Evolutionary conservation across 2,113 vertebrate genomes (phyloP).

Genomic region (Rhizomys pruinosus): DNA sequence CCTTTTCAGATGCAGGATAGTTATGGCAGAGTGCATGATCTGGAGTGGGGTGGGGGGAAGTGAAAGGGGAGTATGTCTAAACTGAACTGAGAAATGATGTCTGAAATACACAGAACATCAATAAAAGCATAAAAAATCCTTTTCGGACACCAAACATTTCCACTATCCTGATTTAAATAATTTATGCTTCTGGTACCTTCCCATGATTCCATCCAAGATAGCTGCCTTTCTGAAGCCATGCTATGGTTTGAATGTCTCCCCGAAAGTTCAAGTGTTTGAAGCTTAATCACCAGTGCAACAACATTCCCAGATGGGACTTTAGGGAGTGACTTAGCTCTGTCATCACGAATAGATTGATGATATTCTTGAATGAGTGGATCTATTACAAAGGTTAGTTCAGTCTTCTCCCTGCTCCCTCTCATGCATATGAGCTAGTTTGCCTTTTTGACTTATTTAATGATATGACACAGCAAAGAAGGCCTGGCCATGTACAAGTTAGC

Average conservation of each 20-base stretch:
- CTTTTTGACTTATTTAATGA: neutral
- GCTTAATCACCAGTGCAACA: neutral
- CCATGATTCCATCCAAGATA: neutral
- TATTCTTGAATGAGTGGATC: neutral
- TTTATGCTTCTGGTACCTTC: neutral
- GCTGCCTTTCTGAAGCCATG: neutral
- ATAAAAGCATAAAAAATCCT: too few relatives aligned
- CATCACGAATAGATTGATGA: neutral
- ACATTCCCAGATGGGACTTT: neutral
- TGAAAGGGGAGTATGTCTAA: too few relatives aligned
- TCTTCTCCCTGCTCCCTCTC: neutral
- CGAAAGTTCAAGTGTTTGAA: neutral
- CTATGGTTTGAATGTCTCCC: neutral
- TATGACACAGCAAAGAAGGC: neutral
- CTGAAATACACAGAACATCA: too few relatives aligned
- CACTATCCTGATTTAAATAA: slow-evolving; percentile 13
- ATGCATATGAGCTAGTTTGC: neutral
- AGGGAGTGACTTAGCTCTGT: neutral
- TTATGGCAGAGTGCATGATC: too few relatives aligned
- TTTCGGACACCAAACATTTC: neutral
- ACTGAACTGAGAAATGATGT: too few relatives aligned
- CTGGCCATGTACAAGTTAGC: neutral
- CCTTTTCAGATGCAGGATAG: too few relatives aligned
- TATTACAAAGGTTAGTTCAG: neutral
- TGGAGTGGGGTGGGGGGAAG: too few relatives aligned